A percentile compares a stretch with the other conserved stretches of the same genome.
Evolutionary conservation across 2,888 invertebrate species (phyloP).

Genomic region (Eristalis tenax): DNA sequence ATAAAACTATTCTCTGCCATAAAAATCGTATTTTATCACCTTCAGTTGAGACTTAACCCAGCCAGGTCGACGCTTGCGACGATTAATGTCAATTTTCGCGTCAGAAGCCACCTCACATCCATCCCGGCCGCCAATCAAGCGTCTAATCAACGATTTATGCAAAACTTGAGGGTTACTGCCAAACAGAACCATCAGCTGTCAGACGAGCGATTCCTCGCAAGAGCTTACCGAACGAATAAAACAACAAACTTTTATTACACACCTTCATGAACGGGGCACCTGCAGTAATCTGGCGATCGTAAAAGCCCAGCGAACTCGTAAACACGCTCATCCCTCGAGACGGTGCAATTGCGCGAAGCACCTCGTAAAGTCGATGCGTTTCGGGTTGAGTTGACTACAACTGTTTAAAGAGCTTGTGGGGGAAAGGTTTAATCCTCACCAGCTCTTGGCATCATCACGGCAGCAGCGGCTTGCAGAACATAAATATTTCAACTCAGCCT

Average conservation of each 20-base stretch:
- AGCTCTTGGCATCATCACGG: no score
- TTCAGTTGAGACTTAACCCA: neutral
- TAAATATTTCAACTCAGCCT: neutral
- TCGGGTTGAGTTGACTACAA: neutral
- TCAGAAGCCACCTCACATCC: neutral
- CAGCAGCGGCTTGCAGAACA: neutral
- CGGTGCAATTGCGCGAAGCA: neutral
- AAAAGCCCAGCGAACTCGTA: neutral
- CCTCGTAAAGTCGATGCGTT: neutral
- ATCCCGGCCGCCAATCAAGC: neutral
- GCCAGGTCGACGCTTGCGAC: neutral
- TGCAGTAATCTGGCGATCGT: neutral
- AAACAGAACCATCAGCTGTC: neutral
- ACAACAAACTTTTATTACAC: neutral
- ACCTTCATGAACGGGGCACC: neutral
- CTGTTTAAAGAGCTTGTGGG: neutral
- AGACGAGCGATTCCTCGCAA: neutral
- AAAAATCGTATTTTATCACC: neutral
- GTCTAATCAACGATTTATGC: neutral
- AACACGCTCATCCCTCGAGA: neutral
- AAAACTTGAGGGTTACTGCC: neutral
- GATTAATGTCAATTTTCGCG: neutral
- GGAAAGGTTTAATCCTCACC: neutral
- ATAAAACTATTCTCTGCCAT: neutral
- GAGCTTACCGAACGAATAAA: neutral